Evolutionary conservation across 2,797 vertebrate species (phyloP), one percentile per base, ranked within the genome.

Genomic region (Arrhamphus sclerolepis): DNA sequence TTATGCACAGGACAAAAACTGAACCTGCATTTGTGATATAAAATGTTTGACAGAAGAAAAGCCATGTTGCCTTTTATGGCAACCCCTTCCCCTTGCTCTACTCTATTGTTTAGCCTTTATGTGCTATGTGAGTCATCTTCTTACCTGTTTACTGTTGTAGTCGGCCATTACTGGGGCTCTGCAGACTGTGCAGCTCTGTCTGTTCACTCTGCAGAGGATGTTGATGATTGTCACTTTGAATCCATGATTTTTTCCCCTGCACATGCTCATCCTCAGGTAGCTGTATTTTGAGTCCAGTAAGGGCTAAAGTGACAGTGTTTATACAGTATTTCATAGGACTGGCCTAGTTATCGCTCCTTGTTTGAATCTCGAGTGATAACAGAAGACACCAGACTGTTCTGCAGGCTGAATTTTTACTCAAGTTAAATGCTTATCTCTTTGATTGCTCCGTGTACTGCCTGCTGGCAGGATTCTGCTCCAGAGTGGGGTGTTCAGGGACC

Each of bases 381-480:
- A 24, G 61, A 56, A 79, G 75, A 75, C 71, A 79, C 66, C 78
- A 68, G 68, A 73, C 76, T 40, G 10, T 76, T 78, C 58, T 65
- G 57, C 8, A 53, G 65, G 65, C 38, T 62, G 77, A 67, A 71
- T 84, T 85, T 91, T 81, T 75, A 73, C 82, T 85, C 84, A 81
- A 83, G 81, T 81, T 87, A 91, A 92, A 88, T 85, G 83, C 85
- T 89, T 85, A 87, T 89, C 85, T 87, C 70, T 87, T 62, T 88
- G 82, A 90, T 90, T 80, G 84, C 87, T 81, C 79, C 69, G 64
- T 78, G 68, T 81, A 75, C 83, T 80, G 76, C 83, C 88, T 77
- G 86, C 73, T 73, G 86, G 81, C 85, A 72, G 71, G 66, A 52
- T 86, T 87, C 75, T 3, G 53, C 75, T 82, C 74, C 79, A 72